These are phyloP conservation scores for Xanthorhoe designata DNA, from an alignment of 2,888 invertebrate genomes.

Conservation along the genomic window DNA sequence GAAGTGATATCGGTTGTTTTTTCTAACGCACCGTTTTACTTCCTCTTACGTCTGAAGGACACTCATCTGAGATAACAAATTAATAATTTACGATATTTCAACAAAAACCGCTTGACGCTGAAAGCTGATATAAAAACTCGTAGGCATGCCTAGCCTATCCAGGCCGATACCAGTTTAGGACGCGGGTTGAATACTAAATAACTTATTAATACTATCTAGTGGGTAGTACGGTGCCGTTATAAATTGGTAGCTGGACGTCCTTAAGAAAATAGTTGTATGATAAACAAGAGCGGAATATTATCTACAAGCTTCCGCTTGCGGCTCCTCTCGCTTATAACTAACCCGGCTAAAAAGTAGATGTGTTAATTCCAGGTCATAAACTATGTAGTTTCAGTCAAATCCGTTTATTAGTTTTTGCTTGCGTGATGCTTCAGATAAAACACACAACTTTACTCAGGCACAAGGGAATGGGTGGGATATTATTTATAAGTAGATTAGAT, in stretches of 20 bases:
- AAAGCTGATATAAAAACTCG: conserved; percentile 25
- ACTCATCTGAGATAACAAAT: conserved; percentile 7
- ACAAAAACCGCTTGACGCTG: conserved; percentile 15
- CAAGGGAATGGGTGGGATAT: too few species aligned
- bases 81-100: conserved; percentile 11
- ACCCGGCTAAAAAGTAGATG: too few species aligned
- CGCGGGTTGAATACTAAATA: conserved; percentile 30
- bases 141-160: conserved; percentile 2
- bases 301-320: neutral
- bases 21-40: neutral
- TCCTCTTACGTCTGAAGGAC: neutral
- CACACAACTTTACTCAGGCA: too few species aligned
- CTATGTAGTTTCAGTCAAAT: too few species aligned
- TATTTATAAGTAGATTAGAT: too few species aligned
- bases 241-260: conserved; percentile 15
- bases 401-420: too few species aligned
- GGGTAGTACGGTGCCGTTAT: conserved; percentile 29
- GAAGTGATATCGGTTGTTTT: too few species aligned
- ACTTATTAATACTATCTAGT: conserved; percentile 26
- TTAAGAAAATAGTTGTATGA: conserved; percentile 6
- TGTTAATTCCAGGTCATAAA: too few species aligned
- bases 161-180: conserved; percentile 23
- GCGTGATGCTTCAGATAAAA: too few species aligned
- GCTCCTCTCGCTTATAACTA: too few species aligned
- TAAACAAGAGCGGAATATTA: neutral